Evolutionary conservation across 2,888 invertebrate genomes (phyloP).

Genomic region (Drepanosiphum platanoidis): DNA sequence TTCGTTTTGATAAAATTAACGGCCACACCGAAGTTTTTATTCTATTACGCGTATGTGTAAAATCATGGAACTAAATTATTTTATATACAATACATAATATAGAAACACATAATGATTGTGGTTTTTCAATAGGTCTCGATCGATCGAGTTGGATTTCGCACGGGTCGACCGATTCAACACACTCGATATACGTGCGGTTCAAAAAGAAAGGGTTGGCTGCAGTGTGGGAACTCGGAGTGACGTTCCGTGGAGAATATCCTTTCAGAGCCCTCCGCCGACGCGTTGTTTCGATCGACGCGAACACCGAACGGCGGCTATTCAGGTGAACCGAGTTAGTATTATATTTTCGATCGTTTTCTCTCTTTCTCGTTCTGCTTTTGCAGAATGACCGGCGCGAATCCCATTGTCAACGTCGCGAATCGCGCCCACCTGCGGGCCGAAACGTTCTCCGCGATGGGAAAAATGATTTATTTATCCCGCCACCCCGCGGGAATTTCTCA

Average conservation of each 20-base stretch:
- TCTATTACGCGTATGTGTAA: too few relatives aligned
- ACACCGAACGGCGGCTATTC: not conserved
- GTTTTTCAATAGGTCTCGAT: not conserved
- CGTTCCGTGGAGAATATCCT: constrained; percentile 1
- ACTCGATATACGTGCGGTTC: not conserved
- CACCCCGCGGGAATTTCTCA: constrained; percentile 42
- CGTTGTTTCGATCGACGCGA: constrained; percentile 11
- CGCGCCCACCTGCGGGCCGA: constrained; percentile 38
- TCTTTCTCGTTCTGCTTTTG: too few relatives aligned
- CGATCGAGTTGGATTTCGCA: not conserved
- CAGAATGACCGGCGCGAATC: constrained; percentile 5
- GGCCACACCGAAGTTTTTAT: too few relatives aligned
- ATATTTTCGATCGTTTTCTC: not conserved
- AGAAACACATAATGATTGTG: too few relatives aligned
- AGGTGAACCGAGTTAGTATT: not conserved
- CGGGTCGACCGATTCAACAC: not conserved
- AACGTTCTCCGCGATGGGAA: not conserved
- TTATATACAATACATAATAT: too few relatives aligned
- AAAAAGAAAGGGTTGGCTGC: constrained; percentile 26
- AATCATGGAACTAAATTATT: too few relatives aligned
- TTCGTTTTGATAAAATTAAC: too few relatives aligned
- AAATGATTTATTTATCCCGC: constrained; percentile 36
- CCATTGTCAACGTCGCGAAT: constrained; percentile 29
- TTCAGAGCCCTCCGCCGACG: constrained; percentile 2
- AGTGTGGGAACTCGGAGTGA: constrained; percentile 34